phyloP scores from a whole-genome alignment of 1,140 invertebrate species.

The Holotrichia oblita region DNA sequence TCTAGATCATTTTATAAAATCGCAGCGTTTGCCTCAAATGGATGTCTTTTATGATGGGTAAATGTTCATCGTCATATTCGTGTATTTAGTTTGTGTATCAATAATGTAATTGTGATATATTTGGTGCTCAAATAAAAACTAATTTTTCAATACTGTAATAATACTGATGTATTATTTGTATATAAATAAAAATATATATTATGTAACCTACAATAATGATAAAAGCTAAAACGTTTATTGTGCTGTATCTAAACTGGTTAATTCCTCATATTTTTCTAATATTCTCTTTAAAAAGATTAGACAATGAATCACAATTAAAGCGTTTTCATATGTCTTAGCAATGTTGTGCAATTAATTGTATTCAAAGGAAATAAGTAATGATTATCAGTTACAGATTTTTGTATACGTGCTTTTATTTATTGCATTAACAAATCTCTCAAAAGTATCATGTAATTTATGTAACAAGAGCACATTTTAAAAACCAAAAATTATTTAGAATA shows the following conservation, averaged over 20 bases:
- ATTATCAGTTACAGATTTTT: too few species aligned
- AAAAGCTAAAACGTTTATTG: background rate
- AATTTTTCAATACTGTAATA: slow-evolving; percentile 21
- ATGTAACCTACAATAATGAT: background rate
- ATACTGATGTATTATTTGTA: slow-evolving; percentile 2
- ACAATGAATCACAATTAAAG: background rate
- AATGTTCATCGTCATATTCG: slow-evolving; percentile 1
- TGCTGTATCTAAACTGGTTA: background rate
- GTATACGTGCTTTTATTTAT: too few species aligned
- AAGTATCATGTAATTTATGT: too few species aligned
- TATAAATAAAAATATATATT: slow-evolving; percentile 8
- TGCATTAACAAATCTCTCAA: too few species aligned
- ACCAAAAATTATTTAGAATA: too few species aligned
- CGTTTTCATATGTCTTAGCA: too few species aligned
- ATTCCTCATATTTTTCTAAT: background rate
- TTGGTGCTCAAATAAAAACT: slow-evolving; percentile 28
- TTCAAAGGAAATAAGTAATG: too few species aligned
- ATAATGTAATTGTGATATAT: slow-evolving; percentile 34
- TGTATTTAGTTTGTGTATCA: slow-evolving; percentile 19
- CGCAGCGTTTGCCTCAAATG: background rate
- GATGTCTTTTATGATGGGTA: background rate
- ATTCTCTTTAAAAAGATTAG: background rate
- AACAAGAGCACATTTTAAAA: too few species aligned
- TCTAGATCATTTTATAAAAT: background rate
- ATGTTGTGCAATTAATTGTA: too few species aligned